phyloP scores from a whole-genome alignment of 2,888 invertebrate genomes.

The Sinodicranocentrus sp. region DNA sequence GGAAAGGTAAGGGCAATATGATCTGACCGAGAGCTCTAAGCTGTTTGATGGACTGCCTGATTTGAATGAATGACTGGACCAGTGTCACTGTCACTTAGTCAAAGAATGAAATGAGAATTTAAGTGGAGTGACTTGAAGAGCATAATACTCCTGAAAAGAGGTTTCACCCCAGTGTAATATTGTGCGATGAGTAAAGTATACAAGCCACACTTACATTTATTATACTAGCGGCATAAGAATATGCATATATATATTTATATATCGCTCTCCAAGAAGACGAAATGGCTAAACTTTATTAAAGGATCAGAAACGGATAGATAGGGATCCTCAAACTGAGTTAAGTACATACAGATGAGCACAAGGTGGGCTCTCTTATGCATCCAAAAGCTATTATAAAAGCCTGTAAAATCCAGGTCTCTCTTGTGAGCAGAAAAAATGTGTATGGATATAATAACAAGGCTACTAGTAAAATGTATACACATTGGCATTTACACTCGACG shows the following conservation, averaged over 20 bases:
- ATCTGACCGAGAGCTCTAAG: conserved; percentile 60
- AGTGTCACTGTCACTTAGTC: conserved; percentile 67
- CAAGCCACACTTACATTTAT: background rate
- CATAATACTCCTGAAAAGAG: conserved; percentile 39
- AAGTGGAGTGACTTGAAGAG: conserved; percentile 64
- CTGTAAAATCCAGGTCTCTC: conserved; percentile 19
- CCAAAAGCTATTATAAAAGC: conserved; percentile 35
- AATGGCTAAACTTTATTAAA: conserved; percentile 37
- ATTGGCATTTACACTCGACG: conserved; percentile 8
- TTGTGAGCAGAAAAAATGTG: conserved; percentile 5
- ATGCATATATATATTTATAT: background rate
- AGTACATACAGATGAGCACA: conserved; percentile 50
- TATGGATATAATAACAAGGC: conserved; percentile 28
- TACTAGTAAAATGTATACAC: background rate
- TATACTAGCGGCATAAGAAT: background rate
- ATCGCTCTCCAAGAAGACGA: background rate
- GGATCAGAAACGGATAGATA: conserved; percentile 54
- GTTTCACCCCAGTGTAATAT: conserved; percentile 52
- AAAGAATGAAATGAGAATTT: conserved; percentile 62
- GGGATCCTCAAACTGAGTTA: conserved; percentile 45
- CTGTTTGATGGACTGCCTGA: conserved; percentile 56
- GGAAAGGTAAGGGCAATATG: conserved; percentile 51
- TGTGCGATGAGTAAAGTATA: background rate
- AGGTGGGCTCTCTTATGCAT: conserved; percentile 44
- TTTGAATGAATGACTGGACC: conserved; percentile 70